Percentiles rank a stretch among this genome's conserved stretches.
These are phyloP conservation scores for Oostethus manadensis DNA, from an alignment of 2,113 vertebrate species.

Conservation along the genomic window DNA sequence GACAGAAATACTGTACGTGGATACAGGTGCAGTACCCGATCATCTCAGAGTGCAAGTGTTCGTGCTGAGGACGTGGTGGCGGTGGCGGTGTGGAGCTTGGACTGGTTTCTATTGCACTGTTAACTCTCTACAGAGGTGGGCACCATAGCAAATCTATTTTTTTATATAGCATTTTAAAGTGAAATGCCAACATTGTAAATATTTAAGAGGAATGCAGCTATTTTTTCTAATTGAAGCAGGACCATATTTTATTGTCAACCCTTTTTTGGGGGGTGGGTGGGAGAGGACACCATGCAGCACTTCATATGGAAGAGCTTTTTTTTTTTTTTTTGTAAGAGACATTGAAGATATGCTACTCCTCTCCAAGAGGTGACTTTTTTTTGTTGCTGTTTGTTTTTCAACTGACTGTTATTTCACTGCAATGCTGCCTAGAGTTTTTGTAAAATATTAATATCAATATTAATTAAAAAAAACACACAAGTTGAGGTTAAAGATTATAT, in stretches of 20 bases:
- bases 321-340: constrained; percentile 63
- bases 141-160: constrained; percentile 94
- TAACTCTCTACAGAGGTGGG: constrained; percentile 76
- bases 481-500: constrained; percentile 78
- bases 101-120: constrained; percentile 81
- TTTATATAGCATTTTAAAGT: constrained; percentile 92
- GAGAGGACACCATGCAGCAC: constrained; percentile 53
- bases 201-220: constrained; percentile 82
- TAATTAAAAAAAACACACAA: constrained; percentile 58
- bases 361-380: constrained; percentile 70
- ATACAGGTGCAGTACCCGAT: constrained; percentile 91
- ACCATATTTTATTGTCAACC: constrained; percentile 81
- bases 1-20: constrained; percentile 91
- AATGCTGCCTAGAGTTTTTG: constrained; percentile 76
- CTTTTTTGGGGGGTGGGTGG: constrained; percentile 42
- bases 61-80: constrained; percentile 77
- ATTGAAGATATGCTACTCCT: constrained; percentile 70
- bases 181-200: constrained; percentile 83
- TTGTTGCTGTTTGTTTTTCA: constrained; percentile 45
- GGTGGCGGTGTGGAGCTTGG: constrained; percentile 42
- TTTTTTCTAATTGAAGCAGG: constrained; percentile 84
- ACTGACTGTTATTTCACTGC: constrained; percentile 78
- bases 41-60: constrained; percentile 93
- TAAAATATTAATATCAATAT: constrained; percentile 80
- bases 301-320: constrained; percentile 68